Percentiles rank a stretch among this genome's conserved stretches.
Evolutionary conservation across 2,797 vertebrate species (phyloP).

Genomic region (Adrianichthys oophorus): DNA sequence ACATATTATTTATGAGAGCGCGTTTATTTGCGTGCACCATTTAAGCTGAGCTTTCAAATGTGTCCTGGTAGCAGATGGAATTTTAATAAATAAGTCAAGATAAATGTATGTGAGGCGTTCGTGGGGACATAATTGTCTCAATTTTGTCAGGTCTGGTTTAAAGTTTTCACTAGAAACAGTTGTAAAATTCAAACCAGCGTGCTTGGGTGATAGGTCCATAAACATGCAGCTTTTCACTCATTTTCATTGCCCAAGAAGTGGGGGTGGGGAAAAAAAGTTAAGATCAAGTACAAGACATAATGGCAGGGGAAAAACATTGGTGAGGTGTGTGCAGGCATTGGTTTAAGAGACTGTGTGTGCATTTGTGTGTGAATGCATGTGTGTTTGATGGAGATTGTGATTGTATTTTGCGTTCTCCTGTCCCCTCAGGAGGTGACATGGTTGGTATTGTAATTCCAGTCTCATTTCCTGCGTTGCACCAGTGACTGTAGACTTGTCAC

Average conservation of each 20-base stretch:
- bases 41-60: slow-evolving; percentile 4
- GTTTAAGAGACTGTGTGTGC: slow-evolving; percentile 34
- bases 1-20: slow-evolving; percentile 14
- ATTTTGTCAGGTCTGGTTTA: slow-evolving; percentile 8
- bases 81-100: background rate
- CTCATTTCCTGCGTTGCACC: slow-evolving; percentile 73
- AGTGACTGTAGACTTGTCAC: slow-evolving; percentile 73
- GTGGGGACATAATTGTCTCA: background rate
- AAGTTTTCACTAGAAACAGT: background rate
- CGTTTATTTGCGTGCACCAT: slow-evolving; percentile 5
- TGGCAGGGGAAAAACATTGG: slow-evolving; percentile 27
- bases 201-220: background rate
- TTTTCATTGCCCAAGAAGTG: slow-evolving; percentile 11
- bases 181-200: slow-evolving; percentile 3
- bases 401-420: slow-evolving; percentile 73
- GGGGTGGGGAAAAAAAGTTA: slow-evolving; percentile 18
- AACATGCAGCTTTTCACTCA: slow-evolving; percentile 7
- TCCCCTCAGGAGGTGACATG: slow-evolving; percentile 78
- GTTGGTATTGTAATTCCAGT: slow-evolving; percentile 80
- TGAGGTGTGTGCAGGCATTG: slow-evolving; percentile 20
- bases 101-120: background rate
- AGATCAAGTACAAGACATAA: slow-evolving; percentile 30
- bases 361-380: slow-evolving; percentile 19
- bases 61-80: background rate
- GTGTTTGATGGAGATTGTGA: slow-evolving; percentile 67